Base-by-base conservation (phyloP, 2,113 vertebrate genomes). In the Struthio camelus region DNA sequence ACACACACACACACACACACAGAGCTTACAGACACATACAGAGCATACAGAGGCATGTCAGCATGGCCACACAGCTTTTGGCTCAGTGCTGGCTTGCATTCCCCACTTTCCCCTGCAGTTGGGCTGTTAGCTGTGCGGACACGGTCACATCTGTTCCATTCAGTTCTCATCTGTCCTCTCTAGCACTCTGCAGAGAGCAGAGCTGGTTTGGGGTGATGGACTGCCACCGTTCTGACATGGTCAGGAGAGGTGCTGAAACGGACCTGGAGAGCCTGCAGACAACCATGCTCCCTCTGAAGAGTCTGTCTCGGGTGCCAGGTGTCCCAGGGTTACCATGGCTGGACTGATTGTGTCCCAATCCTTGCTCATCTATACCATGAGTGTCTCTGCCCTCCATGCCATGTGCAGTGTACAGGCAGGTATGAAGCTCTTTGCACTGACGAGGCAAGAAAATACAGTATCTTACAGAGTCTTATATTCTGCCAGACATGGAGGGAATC, bases 371-470 rank as follows among this genome's bases (percentile, higher is more conserved):
- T 80, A 58, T 36, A 46, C 66, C 75, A n/a, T 1, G 5, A 56
- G 36, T 58, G 16, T 48, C 42, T 94, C 76, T 72, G 67, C 13
- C 40, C 42, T 59, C 70, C 0, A 0, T 71, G 56, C 34, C 64
- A 76, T 1, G 0, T 53, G 64, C 25, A 66, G 64, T 10, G 28
- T 10, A 59, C 42, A 80, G 80, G 76, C 25, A 65, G 22, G 24
- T 11, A 84, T 81, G 84, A 80, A 93, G 72, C 51, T 10, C 8
- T 9, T 67, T 80, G 87, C 80, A 62, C 66, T 18, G 59, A 94
- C n/a, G 94, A 95, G 93, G 91, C 93, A 94, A 75, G 71, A 85
- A 91, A 94, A 79, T 36, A 28, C 1, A 85, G 15, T 86, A 94
- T 66, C 91, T 59, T 59, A 34, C 18, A 34, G 17, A 81, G 48